Evolutionary conservation across 1,140 invertebrate species (phyloP).

Genomic region (Meloidogyne chitwoodi): DNA sequence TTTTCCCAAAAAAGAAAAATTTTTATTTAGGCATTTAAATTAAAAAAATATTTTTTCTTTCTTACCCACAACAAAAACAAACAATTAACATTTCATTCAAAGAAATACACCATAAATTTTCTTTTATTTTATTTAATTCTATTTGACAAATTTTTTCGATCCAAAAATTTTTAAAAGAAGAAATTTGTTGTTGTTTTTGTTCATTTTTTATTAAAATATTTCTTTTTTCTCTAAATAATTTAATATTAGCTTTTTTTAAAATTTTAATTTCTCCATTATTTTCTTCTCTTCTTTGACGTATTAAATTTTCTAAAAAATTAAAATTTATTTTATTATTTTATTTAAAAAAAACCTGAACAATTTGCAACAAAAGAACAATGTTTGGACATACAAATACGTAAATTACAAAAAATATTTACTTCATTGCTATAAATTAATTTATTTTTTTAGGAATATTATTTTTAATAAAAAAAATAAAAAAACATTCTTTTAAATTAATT

Average conservation of each 20-base stretch:
- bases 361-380: constrained; percentile 37
- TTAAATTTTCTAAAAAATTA: constrained; percentile 2
- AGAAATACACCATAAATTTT: background rate
- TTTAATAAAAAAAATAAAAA: too few relatives aligned
- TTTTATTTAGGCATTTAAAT: background rate
- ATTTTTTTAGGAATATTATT: too few relatives aligned
- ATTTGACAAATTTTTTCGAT: background rate
- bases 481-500: too few relatives aligned
- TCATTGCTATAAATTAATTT: constrained; percentile 33
- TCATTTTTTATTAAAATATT: background rate
- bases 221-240: background rate
- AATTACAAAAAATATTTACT: constrained; percentile 50
- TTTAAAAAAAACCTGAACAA: constrained; percentile 23
- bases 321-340: background rate
- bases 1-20: background rate
- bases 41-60: background rate
- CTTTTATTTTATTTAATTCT: background rate
- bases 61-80: background rate
- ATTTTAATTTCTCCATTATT: constrained; percentile 3
- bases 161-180: background rate
- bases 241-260: background rate
- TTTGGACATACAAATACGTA: constrained; percentile 40
- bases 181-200: background rate
- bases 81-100: background rate
- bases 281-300: constrained; percentile 3